Percentiles rank a stretch among this genome's conserved stretches.
phyloP scores from a whole-genome alignment of 1,140 invertebrate genomes.

The Rhyacophila brunnea region DNA sequence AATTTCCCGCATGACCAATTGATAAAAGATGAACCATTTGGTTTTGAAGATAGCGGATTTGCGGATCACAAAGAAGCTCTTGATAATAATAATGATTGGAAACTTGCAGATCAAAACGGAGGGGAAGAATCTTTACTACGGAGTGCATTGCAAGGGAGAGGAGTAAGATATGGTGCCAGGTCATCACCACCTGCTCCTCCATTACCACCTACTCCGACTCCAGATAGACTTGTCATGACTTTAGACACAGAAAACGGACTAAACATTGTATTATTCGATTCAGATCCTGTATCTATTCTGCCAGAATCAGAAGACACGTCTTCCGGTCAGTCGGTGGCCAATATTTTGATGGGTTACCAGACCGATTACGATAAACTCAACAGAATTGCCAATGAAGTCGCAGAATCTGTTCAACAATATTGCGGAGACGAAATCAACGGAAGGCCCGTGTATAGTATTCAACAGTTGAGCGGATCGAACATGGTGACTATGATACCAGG shows the following conservation, averaged over 20 bases:
- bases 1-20: conserved; percentile 49
- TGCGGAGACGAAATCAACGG: conserved; percentile 62
- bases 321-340: conserved; percentile 66
- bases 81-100: conserved; percentile 78
- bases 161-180: conserved; percentile 57
- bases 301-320: conserved; percentile 57
- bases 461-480: conserved; percentile 51
- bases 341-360: conserved; percentile 64
- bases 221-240: conserved; percentile 45
- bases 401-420: conserved; percentile 67
- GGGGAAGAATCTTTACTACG: conserved; percentile 72
- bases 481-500: conserved; percentile 53
- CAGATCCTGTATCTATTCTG: conserved; percentile 43
- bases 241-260: conserved; percentile 39
- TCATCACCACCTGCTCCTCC: conserved; percentile 44
- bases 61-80: conserved; percentile 61
- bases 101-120: conserved; percentile 67
- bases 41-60: conserved; percentile 64
- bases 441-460: conserved; percentile 54
- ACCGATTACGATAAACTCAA: conserved; percentile 75
- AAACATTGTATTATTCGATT: conserved; percentile 52
- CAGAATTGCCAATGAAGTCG: conserved; percentile 71
- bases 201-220: conserved; percentile 49
- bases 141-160: conserved; percentile 76
- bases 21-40: conserved; percentile 61